A percentile compares a stretch with the other conserved stretches of the same genome.
Conservation (phyloP, 2,888 invertebrate species). For the Sisyra nigra region DNA sequence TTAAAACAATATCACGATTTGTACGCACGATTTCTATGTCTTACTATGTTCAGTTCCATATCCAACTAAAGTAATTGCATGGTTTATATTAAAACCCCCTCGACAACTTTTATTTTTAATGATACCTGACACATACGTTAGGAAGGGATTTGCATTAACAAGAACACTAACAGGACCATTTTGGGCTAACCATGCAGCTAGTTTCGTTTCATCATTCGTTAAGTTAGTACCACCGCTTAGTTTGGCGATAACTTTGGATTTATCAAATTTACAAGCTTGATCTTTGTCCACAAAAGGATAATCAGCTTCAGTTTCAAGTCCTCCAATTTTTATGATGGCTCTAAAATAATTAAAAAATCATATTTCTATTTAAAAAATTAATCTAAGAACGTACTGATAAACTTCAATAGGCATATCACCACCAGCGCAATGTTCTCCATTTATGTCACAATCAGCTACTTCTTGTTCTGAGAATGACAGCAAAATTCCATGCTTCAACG, state of each 20-base stretch:
- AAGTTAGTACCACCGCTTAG: constrained; percentile 23
- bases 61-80: constrained; percentile 72
- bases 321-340: constrained; percentile 41
- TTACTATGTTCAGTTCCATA: constrained; percentile 50
- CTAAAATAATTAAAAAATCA: too few relatives aligned
- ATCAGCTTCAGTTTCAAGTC: constrained; percentile 73
- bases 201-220: too few relatives aligned
- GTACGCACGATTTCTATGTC: too few relatives aligned
- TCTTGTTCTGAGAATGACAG: constrained; percentile 87
- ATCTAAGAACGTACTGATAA: constrained; percentile 42
- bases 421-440: constrained; percentile 81
- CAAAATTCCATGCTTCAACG: constrained; percentile 58
- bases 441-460: constrained; percentile 85
- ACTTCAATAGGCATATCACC: constrained; percentile 69
- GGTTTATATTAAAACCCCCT: constrained; percentile 39
- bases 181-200: too few relatives aligned
- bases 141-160: too few relatives aligned
- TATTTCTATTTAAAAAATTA: too few relatives aligned
- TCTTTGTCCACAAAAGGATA: constrained; percentile 83
- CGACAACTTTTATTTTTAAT: too few relatives aligned
- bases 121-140: too few relatives aligned
- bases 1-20: too few relatives aligned
- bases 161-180: too few relatives aligned
- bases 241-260: constrained; percentile 40
- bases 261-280: constrained; percentile 63